Conservation (phyloP, 2,888 invertebrate species). For the Erannis defoliaria region DNA sequence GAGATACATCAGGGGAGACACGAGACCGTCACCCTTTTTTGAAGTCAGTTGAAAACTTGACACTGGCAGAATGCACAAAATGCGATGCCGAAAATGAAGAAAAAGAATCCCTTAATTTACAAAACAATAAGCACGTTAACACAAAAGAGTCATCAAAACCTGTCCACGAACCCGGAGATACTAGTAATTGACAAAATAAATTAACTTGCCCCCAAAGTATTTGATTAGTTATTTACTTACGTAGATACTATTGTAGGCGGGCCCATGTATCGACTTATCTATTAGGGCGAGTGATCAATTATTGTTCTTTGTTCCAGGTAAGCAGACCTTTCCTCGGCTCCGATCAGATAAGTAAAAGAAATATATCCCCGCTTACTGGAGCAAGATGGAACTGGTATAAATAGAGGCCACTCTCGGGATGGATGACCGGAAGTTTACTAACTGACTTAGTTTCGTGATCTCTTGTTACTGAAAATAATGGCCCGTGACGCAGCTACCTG, state of each 20-base stretch:
- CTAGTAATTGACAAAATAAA: slow-evolving; percentile 18
- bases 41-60: no score
- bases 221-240: slow-evolving; percentile 22
- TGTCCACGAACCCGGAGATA: neutral
- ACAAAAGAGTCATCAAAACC: neutral
- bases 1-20: no score
- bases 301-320: slow-evolving; percentile 72
- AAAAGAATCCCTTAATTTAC: neutral
- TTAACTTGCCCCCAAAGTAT: slow-evolving; percentile 18
- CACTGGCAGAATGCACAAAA: neutral
- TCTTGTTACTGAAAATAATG: slow-evolving; percentile 49
- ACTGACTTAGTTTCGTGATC: slow-evolving; percentile 48
- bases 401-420: slow-evolving; percentile 45
- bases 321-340: slow-evolving; percentile 54
- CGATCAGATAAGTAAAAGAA: slow-evolving; percentile 59
- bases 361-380: slow-evolving; percentile 48
- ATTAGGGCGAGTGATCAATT: slow-evolving; percentile 57
- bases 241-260: slow-evolving; percentile 22
- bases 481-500: slow-evolving; percentile 41
- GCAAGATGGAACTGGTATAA: slow-evolving; percentile 51
- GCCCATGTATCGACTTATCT: slow-evolving; percentile 46
- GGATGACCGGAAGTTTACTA: slow-evolving; percentile 46
- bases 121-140: neutral
- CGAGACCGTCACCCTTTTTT: no score
- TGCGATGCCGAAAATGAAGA: neutral